Base-by-base conservation (phyloP, 2,888 invertebrate species). In the Ochropleura plecta region DNA sequence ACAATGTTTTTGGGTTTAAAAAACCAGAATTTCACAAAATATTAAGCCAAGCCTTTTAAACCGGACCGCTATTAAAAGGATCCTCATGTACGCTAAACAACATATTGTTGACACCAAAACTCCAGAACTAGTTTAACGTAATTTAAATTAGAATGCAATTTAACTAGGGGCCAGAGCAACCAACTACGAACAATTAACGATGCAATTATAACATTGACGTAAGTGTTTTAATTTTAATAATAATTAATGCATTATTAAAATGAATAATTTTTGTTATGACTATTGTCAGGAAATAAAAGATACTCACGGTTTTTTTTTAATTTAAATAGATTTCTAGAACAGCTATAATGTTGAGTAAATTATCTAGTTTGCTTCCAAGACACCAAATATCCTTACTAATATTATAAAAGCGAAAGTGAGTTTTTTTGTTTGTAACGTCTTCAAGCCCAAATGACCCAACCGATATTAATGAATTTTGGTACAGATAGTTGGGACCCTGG, bases 71-170 rank as follows among this genome's bases (percentile, higher is more conserved):
- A 6, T 30, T 44, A 44, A 16, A 44, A 48, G 8, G 10, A 8
- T 14, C 8, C n/a, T 6, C n/a, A 60, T 18, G 44, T 48, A n/a
- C 6, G 51, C 6, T 44, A 51, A 57, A 71, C 49, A 76, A 46
- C 42, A 3, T 18, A 65, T 67, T 77, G 68, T 77, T 49, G 46
- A 46, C 44, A 18, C 57, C 64, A 44, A 49, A 81, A 81, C 68
- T 69, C 51, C 42, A 18, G 44, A 81, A 81, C 74, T 71, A 74
- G 82, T 71, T 84, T 3, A 83, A 77, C 55, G 48, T 49, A 20
- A 78, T 81, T 78, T 74, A 73, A 81, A 70, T 70, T n/a, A 71
- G 66, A 69, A 82, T 79, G 75, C 75, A 79, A 59, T 71, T 79
- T 69, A 76, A 75, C 60, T n/a, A n/a, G n/a, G 30, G 65, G 70